phyloP scores from a whole-genome alignment of 2,888 invertebrate genomes.

The Desoria tigrina region DNA sequence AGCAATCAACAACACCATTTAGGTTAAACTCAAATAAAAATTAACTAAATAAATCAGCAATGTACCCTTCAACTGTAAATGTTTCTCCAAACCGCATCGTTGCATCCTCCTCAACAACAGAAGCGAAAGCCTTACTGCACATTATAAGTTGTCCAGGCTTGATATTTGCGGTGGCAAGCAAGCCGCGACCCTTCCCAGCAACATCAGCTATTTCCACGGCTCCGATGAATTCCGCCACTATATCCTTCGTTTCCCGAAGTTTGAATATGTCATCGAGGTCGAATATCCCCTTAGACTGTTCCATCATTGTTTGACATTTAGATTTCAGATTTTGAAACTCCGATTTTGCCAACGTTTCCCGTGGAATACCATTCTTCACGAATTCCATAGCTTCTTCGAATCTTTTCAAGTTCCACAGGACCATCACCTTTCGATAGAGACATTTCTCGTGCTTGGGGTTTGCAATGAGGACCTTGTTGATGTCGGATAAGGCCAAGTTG shows the following conservation, averaged over 20 bases:
- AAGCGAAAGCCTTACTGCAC: conserved; percentile 4
- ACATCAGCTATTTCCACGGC: neutral
- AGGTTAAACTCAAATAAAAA: too few species aligned
- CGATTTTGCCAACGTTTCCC: neutral
- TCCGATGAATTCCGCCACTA: conserved; percentile 7
- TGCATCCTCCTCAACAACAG: neutral
- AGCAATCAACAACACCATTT: too few species aligned
- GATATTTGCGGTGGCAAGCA: conserved; percentile 4
- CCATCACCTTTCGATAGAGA: neutral
- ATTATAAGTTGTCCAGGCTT: neutral
- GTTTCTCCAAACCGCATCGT: too few species aligned
- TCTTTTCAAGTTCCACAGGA: neutral
- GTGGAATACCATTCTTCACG: neutral
- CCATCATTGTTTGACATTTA: neutral
- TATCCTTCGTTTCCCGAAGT: neutral
- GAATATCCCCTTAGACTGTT: conserved; percentile 1
- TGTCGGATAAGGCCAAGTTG: neutral
- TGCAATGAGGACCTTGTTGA: neutral
- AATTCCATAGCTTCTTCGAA: conserved; percentile 5
- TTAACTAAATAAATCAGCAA: too few species aligned
- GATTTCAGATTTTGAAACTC: neutral
- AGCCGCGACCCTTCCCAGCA: conserved; percentile 15
- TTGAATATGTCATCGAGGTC: too few species aligned
- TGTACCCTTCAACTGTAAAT: too few species aligned
- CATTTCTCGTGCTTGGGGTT: conserved; percentile 10